A percentile compares a stretch with the other conserved stretches of the same genome.
phyloP scores from a whole-genome alignment of 2,797 vertebrate species.

The Etheostoma nigrum region DNA sequence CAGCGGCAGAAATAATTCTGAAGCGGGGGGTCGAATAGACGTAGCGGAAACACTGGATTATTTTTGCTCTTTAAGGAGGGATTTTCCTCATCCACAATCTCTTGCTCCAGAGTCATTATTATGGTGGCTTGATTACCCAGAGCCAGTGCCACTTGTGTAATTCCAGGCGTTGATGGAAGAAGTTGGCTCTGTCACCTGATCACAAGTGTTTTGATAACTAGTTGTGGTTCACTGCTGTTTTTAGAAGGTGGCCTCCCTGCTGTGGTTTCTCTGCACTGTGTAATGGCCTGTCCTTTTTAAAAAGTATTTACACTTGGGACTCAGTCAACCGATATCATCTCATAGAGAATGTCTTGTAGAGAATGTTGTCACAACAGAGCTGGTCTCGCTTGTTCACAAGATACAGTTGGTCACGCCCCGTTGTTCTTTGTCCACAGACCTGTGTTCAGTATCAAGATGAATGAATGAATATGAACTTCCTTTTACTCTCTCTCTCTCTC shows the following conservation, averaged over 20 bases:
- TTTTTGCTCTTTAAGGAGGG: conserved; percentile 33
- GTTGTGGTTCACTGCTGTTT: conserved; percentile 56
- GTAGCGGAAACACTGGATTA: too few species aligned
- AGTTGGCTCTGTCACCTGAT: conserved; percentile 52
- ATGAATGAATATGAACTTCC: neutral
- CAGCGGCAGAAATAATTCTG: too few species aligned
- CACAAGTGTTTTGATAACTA: conserved; percentile 64
- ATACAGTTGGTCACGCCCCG: conserved; percentile 71
- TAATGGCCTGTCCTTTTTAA: conserved; percentile 14
- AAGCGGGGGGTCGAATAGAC: too few species aligned
- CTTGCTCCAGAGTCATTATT: conserved; percentile 21
- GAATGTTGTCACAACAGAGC: conserved; percentile 85
- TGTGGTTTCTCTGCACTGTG: neutral
- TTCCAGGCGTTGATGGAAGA: conserved; percentile 43
- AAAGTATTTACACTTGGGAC: conserved; percentile 79
- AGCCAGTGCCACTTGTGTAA: conserved; percentile 22
- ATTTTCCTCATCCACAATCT: conserved; percentile 33
- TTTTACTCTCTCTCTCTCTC: neutral
- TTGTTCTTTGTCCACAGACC: conserved; percentile 68
- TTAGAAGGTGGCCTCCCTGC: neutral
- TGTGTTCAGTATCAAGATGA: conserved; percentile 81
- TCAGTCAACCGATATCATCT: conserved; percentile 78
- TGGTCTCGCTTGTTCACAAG: conserved; percentile 68
- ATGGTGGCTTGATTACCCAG: conserved; percentile 15
- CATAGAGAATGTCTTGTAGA: conserved; percentile 68